These are phyloP conservation scores for Gobio gobio DNA, from an alignment of 2,113 vertebrate genomes.

Conservation along the genomic window DNA sequence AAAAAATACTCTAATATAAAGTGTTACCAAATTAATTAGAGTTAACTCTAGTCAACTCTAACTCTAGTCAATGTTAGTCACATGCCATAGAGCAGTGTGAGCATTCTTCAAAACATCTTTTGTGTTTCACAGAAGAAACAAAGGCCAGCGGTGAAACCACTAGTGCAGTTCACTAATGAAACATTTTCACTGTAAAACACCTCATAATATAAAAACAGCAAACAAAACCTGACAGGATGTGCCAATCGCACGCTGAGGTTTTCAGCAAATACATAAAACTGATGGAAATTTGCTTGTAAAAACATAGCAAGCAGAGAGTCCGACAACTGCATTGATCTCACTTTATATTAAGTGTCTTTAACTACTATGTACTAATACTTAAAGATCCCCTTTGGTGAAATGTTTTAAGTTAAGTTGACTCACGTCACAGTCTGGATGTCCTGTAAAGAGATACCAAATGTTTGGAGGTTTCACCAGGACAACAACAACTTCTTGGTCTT, in stretches of 20 bases:
- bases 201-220: slow-evolving; percentile 3
- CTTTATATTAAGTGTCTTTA: no score
- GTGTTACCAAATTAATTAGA: background rate
- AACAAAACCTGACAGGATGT: background rate
- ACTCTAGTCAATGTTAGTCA: background rate
- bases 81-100: background rate
- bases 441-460: no score
- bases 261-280: background rate
- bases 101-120: background rate
- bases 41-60: no score
- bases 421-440: no score
- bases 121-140: background rate
- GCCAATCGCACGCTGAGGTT: background rate
- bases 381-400: no score
- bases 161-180: background rate
- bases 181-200: background rate
- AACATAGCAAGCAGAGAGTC: background rate
- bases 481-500: no score
- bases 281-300: background rate
- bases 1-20: no score
- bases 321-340: no score
- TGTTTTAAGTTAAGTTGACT: no score
- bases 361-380: no score
- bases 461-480: no score
- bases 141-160: no score